Percentiles rank a stretch among this genome's conserved stretches.
Conservation (phyloP, 1,140 invertebrate species). For the Listronotus oregonensis region DNA sequence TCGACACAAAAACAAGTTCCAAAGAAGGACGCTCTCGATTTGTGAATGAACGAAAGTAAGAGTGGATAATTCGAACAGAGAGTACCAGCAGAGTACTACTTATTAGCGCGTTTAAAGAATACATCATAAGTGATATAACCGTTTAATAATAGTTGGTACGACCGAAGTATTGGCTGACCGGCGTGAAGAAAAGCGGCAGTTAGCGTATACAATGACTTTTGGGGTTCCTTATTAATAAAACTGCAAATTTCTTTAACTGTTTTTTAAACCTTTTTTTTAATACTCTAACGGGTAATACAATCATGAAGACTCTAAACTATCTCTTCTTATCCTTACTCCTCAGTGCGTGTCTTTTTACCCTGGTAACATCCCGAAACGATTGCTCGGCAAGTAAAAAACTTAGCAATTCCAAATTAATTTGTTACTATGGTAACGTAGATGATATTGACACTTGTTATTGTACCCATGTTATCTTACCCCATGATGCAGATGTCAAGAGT, state of each 20-base stretch:
- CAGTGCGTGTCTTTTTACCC: background rate
- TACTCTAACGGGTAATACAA: no score
- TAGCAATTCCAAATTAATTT: conserved; percentile 47
- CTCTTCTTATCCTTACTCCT: background rate
- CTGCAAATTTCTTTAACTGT: no score
- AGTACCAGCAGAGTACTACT: conserved; percentile 14
- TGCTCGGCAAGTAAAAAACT: conserved; percentile 7
- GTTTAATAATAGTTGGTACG: no score
- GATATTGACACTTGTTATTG: conserved; percentile 48
- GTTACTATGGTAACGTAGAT: conserved; percentile 49
- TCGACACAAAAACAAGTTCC: conserved; percentile 19
- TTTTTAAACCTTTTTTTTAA: no score
- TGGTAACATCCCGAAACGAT: background rate
- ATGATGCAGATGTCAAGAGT: conserved; percentile 41
- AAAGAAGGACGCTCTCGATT: conserved; percentile 26
- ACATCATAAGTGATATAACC: conserved; percentile 4
- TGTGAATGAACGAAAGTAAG: conserved; percentile 35
- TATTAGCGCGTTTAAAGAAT: conserved; percentile 2
- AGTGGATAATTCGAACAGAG: conserved; percentile 10
- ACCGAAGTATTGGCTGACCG: no score
- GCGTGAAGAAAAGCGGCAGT: no score
- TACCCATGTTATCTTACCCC: conserved; percentile 49
- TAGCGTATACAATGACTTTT: no score
- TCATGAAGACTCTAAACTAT: background rate
- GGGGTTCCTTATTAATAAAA: no score